Evolutionary conservation across 1,140 invertebrate genomes (phyloP), one percentile per base, ranked within the genome.

Genomic region (Pseudomyrmex pallidus): DNA sequence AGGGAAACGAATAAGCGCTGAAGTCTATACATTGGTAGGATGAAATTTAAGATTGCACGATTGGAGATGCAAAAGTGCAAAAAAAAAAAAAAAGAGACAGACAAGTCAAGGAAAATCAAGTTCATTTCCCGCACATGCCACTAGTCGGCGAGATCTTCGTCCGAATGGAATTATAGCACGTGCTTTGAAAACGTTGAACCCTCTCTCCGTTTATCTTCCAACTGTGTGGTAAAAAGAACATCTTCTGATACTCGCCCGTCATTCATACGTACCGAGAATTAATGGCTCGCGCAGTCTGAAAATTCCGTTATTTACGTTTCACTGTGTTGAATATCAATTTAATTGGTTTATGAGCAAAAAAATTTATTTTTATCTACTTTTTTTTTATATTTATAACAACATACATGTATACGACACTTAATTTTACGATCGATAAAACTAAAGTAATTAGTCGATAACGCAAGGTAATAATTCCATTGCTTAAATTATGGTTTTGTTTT

Each of bases 161-260:
- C 61, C 17, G 70, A 85, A 73, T 82, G 80, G 77, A 87, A 78
- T 86, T 82, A 61, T 62, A 77, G 85, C 86, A 83, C 86, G 84
- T 83, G 89, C 83, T 64, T 85, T 76, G 88, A 91, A 35, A 91
- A 85, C 90, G 88, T 90, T 91, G 90, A 92, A 91, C 90, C 89
- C 87, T 87, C 86, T 87, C 84, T 74, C 80, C 68, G 83, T 91
- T 92, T 92, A 92, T 92, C 92, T 92, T 87, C 83, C 78, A 78
- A 78, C 67, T 46, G 63, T 46, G 63, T 57, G 64, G 46, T 83
- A 88, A 88, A 85, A 90, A 86, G 89, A 91, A 87, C 86, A 89
- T 87, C 82, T 84, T 74, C 87, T 90, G 90, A 92, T 92, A 92
- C 89, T 90, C 85, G 82, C 85, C 86, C 88, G 91, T 92, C 92